These are phyloP conservation scores for Romanomermis culicivorax DNA, from an alignment of 2,888 invertebrate species.

Conservation along the genomic window DNA sequence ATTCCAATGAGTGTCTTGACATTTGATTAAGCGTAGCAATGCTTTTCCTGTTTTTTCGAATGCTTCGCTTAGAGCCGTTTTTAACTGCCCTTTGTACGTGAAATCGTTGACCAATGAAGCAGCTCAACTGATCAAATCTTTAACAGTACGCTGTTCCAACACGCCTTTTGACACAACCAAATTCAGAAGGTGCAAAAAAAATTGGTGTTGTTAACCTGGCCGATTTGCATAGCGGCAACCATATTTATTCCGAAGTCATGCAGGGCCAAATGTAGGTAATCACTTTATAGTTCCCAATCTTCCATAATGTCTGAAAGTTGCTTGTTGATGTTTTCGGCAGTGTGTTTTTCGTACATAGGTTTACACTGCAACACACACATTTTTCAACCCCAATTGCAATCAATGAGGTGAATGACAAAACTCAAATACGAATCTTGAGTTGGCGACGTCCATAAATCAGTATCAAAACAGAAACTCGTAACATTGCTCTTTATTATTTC, in stretches of 20 bases:
- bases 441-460: background rate
- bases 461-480: background rate
- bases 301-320: background rate
- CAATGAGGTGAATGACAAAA: slow-evolving; percentile 1
- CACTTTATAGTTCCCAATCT: background rate
- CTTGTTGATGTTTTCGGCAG: background rate
- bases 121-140: background rate
- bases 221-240: background rate
- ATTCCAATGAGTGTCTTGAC: background rate
- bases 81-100: background rate
- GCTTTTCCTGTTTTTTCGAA: background rate
- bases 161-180: background rate
- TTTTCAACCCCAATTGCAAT: background rate
- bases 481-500: background rate
- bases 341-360: background rate
- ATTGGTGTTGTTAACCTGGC: background rate
- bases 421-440: background rate
- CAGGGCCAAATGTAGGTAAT: background rate
- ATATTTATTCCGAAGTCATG: slow-evolving; percentile 1
- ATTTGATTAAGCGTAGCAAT: background rate
- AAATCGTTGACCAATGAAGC: background rate
- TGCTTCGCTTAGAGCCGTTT: background rate
- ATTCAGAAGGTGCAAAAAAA: background rate
- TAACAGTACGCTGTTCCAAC: slow-evolving; percentile 3
- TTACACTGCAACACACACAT: background rate